These are phyloP conservation scores for Plutomurus gul DNA, from an alignment of 1,140 invertebrate genomes.

Conservation along the genomic window DNA sequence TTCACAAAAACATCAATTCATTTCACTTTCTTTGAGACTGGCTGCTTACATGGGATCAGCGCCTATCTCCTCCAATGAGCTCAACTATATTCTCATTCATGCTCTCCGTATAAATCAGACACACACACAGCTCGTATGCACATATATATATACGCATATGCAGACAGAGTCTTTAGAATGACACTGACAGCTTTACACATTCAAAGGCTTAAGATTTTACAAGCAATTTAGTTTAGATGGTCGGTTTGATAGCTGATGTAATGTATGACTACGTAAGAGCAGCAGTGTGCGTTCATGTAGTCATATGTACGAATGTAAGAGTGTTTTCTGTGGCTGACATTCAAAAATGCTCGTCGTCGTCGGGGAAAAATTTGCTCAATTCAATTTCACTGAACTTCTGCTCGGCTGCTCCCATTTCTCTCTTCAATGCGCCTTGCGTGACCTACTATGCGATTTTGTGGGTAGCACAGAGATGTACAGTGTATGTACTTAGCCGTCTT, in stretches of 20 bases:
- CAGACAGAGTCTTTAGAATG: no score
- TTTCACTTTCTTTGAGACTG: constrained; percentile 12
- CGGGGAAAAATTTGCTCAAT: background rate
- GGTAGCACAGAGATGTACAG: no score
- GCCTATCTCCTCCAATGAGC: no score
- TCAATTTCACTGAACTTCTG: constrained; percentile 13
- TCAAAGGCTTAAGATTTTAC: background rate
- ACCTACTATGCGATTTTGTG: background rate
- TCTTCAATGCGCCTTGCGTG: background rate
- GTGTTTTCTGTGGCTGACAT: background rate
- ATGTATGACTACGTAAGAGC: no score
- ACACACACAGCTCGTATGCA: background rate
- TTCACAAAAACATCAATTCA: constrained; percentile 10
- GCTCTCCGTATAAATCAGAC: background rate
- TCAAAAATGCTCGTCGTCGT: background rate
- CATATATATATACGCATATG: no score
- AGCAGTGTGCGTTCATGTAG: no score
- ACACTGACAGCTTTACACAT: background rate
- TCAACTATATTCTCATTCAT: background rate
- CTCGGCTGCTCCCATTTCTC: background rate
- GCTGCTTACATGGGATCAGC: background rate
- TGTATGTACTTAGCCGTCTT: no score
- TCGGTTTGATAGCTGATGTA: no score
- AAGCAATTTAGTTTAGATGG: background rate
- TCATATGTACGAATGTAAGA: background rate